A percentile compares a stretch with the other conserved stretches of the same genome.
Conservation (phyloP, 2,113 vertebrate genomes). For the Corythaixoides concolor region DNA sequence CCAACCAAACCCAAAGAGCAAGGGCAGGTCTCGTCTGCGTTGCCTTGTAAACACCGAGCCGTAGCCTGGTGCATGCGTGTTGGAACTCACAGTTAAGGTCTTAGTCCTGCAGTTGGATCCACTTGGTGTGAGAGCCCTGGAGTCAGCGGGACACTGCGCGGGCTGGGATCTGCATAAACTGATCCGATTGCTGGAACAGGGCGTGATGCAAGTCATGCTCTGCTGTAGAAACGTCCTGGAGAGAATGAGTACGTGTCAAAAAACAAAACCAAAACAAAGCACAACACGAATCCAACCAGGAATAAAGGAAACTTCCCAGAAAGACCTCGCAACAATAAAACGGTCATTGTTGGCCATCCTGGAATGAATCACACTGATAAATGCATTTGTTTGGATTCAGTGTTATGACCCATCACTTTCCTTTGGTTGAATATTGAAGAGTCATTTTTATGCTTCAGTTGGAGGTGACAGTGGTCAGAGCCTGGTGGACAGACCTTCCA, state of each 20-base stretch:
- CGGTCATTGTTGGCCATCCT: neutral
- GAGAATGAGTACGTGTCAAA: neutral
- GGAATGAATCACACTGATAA: neutral
- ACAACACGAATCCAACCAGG: neutral
- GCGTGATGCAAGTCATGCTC: neutral
- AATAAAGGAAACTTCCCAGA: conserved; percentile 37
- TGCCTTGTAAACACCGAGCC: neutral
- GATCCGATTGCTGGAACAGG: neutral
- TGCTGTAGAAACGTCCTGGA: neutral
- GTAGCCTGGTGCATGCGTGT: neutral
- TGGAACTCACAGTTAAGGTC: neutral
- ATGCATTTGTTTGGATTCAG: neutral
- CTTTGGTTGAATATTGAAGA: neutral
- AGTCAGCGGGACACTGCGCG: neutral
- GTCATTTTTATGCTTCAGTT: neutral
- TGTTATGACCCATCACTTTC: neutral
- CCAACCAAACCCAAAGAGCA: neutral
- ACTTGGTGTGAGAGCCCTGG: neutral
- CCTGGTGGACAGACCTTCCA: neutral
- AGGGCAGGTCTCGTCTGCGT: neutral
- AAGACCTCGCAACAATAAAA: neutral
- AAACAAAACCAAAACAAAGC: neutral
- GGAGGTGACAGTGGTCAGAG: neutral
- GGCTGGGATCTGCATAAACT: neutral
- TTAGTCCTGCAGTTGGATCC: neutral